Conservation (phyloP, 37 sponge, comb jelly and placozoan genomes). For the Halichondria panicea region DNA sequence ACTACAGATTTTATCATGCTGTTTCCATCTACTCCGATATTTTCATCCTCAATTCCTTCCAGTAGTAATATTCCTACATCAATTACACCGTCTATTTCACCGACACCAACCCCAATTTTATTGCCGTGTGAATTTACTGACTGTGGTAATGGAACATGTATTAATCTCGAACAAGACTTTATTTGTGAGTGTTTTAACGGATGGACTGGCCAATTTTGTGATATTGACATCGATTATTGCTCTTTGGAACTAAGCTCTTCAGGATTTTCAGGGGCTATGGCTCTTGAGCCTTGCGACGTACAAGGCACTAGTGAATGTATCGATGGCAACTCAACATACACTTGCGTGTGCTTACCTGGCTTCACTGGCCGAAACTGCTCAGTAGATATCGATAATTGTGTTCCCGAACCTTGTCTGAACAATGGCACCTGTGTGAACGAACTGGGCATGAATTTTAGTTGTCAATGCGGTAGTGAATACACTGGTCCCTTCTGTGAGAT, state of each 20-base stretch:
- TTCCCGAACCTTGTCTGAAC: conserved; percentile 15
- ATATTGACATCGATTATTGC: conserved; percentile 5
- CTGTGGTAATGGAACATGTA: conserved; percentile 30
- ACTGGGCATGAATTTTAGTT: too few species aligned
- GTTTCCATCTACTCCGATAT: too few species aligned
- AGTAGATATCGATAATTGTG: conserved; percentile 26
- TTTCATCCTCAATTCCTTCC: too few species aligned
- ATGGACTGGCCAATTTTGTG: conserved; percentile 11
- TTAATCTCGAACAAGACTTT: conserved; percentile 1
- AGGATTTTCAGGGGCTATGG: too few species aligned
- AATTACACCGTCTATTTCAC: too few species aligned
- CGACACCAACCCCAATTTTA: background rate
- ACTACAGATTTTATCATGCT: too few species aligned
- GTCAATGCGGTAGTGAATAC: too few species aligned
- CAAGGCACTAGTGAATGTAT: background rate
- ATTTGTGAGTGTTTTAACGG: conserved; percentile 12
- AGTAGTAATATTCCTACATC: too few species aligned
- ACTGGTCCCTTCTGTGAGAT: too few species aligned
- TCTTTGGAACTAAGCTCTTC: too few species aligned
- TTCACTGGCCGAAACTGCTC: conserved; percentile 33
- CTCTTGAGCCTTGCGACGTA: conserved; percentile 2
- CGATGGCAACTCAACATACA: conserved; percentile 26
- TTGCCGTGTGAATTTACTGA: conserved; percentile 7
- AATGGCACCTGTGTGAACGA: background rate
- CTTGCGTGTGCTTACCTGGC: conserved; percentile 11